Percentiles rank a stretch among this genome's conserved stretches.
Conservation (phyloP, 2,888 invertebrate genomes). For the Drosophila formosana region DNA sequence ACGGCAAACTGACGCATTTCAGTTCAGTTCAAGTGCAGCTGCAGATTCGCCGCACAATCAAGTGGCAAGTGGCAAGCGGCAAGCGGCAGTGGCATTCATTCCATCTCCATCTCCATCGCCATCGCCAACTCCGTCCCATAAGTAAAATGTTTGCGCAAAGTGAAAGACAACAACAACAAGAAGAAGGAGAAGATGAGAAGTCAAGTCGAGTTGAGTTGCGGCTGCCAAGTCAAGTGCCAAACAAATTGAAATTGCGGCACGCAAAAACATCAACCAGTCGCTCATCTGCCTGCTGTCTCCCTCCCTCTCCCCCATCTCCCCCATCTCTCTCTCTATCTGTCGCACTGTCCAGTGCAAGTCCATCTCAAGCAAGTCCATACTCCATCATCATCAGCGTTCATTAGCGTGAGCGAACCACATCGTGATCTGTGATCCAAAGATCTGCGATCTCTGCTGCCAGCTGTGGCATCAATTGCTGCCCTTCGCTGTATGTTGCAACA, state of each 20-base stretch:
- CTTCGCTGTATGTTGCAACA: slow-evolving; percentile 35
- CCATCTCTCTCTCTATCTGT: neutral
- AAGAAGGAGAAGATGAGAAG: neutral
- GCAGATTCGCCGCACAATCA: slow-evolving; percentile 64
- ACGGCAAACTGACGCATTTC: slow-evolving; percentile 69
- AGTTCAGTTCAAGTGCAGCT: slow-evolving; percentile 79
- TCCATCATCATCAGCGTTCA: slow-evolving; percentile 76
- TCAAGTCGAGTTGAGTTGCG: slow-evolving; percentile 15
- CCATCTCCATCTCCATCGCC: slow-evolving; percentile 16
- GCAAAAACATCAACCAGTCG: slow-evolving; percentile 68
- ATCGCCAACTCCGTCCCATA: slow-evolving; percentile 44
- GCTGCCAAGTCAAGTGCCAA: slow-evolving; percentile 74
- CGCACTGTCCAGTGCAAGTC: slow-evolving; percentile 1
- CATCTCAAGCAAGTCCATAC: slow-evolving; percentile 37
- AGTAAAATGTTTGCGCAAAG: slow-evolving; percentile 76
- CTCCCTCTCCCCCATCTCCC: slow-evolving; percentile 2
- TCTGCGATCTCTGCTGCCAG: slow-evolving; percentile 41
- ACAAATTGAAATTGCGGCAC: slow-evolving; percentile 80
- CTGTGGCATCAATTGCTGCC: slow-evolving; percentile 64
- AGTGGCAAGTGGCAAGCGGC: slow-evolving; percentile 43
- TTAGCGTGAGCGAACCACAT: slow-evolving; percentile 79
- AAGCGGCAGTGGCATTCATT: slow-evolving; percentile 7
- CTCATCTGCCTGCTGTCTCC: slow-evolving; percentile 1
- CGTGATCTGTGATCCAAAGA: slow-evolving; percentile 65
- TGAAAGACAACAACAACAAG: slow-evolving; percentile 55